Base-by-base conservation (phyloP, 2,888 invertebrate genomes). In the Morpho helenor region DNA sequence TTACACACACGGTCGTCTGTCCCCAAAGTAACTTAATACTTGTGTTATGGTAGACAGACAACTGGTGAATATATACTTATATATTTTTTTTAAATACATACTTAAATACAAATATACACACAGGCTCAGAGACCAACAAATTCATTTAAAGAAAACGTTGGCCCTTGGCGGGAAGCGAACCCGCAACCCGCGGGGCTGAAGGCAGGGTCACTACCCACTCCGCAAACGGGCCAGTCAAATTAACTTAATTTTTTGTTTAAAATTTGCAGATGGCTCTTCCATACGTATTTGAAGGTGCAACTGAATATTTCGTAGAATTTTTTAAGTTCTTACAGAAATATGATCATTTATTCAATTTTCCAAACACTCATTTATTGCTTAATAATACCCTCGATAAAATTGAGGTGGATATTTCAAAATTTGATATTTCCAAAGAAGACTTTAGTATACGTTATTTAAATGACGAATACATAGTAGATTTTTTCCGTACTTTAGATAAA, bases 341-440 rank as follows among this genome's bases (percentile, higher is more conserved):
- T 68, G 87, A 93, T 60, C 93, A 94, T 92, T 79, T 96, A 44
- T 94, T 92, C 72, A 92, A 92, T 60, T 87, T 84, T 62, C 91
- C 93, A 0, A 95, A 95, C 67, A 95, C 94, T 0, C 89, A 94
- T 61, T 86, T 95, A 62, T 75, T 96, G 39, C 79, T 91, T 0
- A 76, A 91, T 43, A 82, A 91, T 39, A 76, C 91, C 31, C 80
- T 95, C 31, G 82, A 92, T 8, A 66, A 81, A 59, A 92, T 95
- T 65, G 90, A 93, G 0, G 9, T 74, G 4, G 88, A 90, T 7
- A 60, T 72, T 49, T 49, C 77, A 9, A 60, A 71, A 7, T 43
- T 69, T 0, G 63, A 80, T 42, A 59, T 82, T 44, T 76, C 76
- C 39, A 63, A 66, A 7, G 64, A 73, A 7, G 61, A 70, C 10